Evolutionary conservation across 2,797 vertebrate species (phyloP).

Genomic region (Fundulus diaphanus): DNA sequence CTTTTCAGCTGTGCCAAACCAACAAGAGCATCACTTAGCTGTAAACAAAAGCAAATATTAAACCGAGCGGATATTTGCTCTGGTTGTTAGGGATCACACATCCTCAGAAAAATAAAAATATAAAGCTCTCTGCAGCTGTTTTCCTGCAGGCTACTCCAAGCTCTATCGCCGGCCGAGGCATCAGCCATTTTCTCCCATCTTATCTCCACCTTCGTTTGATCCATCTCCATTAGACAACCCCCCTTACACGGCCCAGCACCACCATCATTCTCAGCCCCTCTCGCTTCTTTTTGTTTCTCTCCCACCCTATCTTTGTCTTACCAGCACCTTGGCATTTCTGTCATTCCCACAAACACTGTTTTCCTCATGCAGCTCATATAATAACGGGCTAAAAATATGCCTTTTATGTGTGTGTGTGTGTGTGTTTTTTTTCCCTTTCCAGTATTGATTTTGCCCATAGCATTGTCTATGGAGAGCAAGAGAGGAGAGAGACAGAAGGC

Average conservation of each 20-base stretch:
- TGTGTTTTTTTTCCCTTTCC: conserved; percentile 77
- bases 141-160: conserved; percentile 13
- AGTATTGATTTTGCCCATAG: conserved; percentile 90
- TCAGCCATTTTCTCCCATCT: conserved; percentile 79
- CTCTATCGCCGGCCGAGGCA: conserved; percentile 49
- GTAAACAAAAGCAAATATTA: neutral
- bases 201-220: conserved; percentile 74
- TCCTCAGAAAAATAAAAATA: neutral
- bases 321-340: conserved; percentile 73
- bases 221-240: conserved; percentile 76
- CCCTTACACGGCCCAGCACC: conserved; percentile 43
- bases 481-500: conserved; percentile 69
- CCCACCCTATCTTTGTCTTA: conserved; percentile 57
- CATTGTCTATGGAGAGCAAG: conserved; percentile 85
- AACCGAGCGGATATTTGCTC: neutral
- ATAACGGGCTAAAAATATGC: conserved; percentile 92
- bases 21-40: neutral
- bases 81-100: conserved; percentile 8
- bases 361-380: conserved; percentile 86
- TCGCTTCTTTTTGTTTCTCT: conserved; percentile 53
- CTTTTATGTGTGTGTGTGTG: conserved; percentile 76
- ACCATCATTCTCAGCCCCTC: conserved; percentile 63
- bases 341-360: conserved; percentile 81
- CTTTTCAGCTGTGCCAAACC: conserved; percentile 9
- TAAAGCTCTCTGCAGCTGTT: conserved; percentile 6